phyloP scores from a whole-genome alignment of 1,140 invertebrate genomes.

The Yoshiicerus persimilis region DNA sequence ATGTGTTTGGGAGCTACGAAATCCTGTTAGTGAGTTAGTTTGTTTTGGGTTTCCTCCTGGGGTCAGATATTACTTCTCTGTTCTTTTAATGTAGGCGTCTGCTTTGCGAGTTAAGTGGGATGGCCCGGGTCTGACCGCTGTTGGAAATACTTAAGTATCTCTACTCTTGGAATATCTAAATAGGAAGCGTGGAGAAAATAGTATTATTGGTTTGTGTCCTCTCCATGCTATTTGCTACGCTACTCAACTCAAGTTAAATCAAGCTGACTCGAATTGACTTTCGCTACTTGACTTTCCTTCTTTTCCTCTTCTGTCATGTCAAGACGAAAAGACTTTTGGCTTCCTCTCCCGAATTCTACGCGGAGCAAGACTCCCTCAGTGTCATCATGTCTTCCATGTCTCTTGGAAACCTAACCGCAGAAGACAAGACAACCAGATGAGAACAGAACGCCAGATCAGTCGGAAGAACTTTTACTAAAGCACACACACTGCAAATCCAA shows the following conservation, averaged over 20 bases:
- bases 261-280: neutral
- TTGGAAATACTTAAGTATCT: neutral
- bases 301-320: neutral
- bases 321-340: no score
- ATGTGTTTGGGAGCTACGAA: neutral
- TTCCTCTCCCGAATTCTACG: neutral
- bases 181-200: neutral
- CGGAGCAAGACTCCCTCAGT: neutral
- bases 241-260: neutral
- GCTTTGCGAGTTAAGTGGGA: neutral
- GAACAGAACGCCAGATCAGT: neutral
- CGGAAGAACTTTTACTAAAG: neutral
- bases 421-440: neutral
- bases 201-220: neutral
- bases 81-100: neutral
- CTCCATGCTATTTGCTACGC: neutral
- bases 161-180: neutral
- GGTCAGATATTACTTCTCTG: neutral
- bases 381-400: neutral
- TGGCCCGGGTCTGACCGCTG: neutral
- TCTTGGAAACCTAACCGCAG: neutral
- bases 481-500: neutral
- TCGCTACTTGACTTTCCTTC: neutral
- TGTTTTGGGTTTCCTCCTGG: neutral
- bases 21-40: neutral